Evolutionary conservation across 2,113 vertebrate genomes (phyloP).

Genomic region (Holacanthus passer): DNA sequence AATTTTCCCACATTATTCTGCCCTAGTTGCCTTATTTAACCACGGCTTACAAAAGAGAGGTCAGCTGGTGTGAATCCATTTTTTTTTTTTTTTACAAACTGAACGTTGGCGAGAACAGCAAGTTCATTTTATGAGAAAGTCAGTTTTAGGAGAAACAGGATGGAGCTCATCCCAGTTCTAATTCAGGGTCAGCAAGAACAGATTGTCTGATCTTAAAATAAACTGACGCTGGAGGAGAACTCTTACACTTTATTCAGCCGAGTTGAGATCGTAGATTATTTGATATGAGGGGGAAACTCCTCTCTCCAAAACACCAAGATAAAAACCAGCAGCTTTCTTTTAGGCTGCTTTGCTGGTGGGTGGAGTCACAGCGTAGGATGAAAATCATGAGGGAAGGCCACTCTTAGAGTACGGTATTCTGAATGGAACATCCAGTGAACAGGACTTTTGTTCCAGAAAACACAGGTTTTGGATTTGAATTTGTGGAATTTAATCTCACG

Average conservation of each 20-base stretch:
- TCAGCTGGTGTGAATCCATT: conserved; percentile 5
- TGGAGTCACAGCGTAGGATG: neutral
- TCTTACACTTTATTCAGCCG: neutral
- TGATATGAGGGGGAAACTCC: neutral
- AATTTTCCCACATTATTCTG: conserved; percentile 45
- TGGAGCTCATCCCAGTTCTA: conserved; percentile 8
- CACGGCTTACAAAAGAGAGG: neutral
- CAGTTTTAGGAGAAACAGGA: conserved; percentile 15
- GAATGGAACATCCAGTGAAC: no score
- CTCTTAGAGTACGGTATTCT: no score
- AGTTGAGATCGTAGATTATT: neutral
- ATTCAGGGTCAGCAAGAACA: conserved; percentile 21
- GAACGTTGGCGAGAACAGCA: neutral
- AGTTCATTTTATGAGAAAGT: conserved; percentile 15
- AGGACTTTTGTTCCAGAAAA: no score
- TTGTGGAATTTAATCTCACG: no score
- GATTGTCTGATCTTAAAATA: conserved; percentile 21
- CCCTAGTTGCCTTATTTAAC: conserved; percentile 42
- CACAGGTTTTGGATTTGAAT: no score
- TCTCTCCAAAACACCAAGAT: neutral
- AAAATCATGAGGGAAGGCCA: no score
- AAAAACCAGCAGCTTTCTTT: neutral
- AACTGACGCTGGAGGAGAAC: neutral
- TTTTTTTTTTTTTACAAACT: neutral
- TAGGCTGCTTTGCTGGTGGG: neutral